phyloP scores from a whole-genome alignment of 2,113 vertebrate species.

The Sphyrna mokarran region DNA sequence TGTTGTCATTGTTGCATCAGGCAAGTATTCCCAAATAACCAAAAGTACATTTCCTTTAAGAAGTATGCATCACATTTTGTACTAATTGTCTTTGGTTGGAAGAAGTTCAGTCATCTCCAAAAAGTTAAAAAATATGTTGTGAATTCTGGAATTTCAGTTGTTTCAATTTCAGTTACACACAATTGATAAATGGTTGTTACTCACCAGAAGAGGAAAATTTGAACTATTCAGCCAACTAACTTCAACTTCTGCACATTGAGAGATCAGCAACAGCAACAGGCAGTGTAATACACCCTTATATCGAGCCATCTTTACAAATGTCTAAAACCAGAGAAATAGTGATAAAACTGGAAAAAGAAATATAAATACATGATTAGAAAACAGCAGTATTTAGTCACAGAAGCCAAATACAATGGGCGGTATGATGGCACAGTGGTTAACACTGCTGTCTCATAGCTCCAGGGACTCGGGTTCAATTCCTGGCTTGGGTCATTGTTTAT shows the following conservation, averaged over 20 bases:
- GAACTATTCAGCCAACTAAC: not conserved
- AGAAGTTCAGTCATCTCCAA: not conserved
- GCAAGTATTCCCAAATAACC: not conserved
- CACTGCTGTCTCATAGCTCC: too few relatives aligned
- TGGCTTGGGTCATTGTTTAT: too few relatives aligned
- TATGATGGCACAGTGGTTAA: too few relatives aligned
- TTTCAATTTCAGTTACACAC: too few relatives aligned
- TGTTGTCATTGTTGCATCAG: not conserved
- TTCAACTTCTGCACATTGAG: not conserved
- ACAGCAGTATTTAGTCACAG: too few relatives aligned
- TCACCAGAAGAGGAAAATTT: not conserved
- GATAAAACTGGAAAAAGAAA: not conserved
- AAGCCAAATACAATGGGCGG: too few relatives aligned
- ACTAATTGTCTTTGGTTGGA: not conserved
- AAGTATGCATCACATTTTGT: not conserved
- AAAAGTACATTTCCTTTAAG: not conserved
- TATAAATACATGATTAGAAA: conserved; percentile 8
- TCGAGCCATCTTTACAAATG: not conserved
- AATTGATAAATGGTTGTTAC: not conserved
- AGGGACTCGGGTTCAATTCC: too few relatives aligned
- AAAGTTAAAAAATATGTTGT: not conserved
- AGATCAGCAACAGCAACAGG: not conserved
- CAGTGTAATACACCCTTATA: not conserved
- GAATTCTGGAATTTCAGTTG: not conserved
- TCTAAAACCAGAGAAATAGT: not conserved